phyloP scores from a whole-genome alignment of 1,140 invertebrate genomes.

The Magallana ariakensis region DNA sequence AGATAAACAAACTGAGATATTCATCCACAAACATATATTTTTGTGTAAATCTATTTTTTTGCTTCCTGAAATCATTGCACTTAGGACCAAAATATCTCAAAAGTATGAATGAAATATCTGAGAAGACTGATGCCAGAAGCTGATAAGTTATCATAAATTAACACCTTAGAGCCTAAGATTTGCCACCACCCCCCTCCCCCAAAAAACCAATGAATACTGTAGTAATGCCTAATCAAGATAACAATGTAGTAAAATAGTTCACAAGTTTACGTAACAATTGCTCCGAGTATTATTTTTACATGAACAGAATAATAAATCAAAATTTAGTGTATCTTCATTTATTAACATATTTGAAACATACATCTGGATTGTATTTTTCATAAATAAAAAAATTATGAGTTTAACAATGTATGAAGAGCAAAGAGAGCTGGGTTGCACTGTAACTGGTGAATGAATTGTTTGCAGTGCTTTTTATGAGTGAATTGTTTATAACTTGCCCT shows the following conservation, averaged over 20 bases:
- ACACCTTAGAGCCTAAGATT: too few relatives aligned
- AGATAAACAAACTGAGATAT: not conserved
- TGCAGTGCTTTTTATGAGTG: not conserved
- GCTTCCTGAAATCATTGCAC: not conserved
- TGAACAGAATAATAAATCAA: too few relatives aligned
- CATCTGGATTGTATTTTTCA: too few relatives aligned
- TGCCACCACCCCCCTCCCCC: too few relatives aligned
- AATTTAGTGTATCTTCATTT: too few relatives aligned
- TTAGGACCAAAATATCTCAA: not conserved
- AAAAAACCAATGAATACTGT: too few relatives aligned
- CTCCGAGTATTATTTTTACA: too few relatives aligned
- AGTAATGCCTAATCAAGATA: too few relatives aligned
- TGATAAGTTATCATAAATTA: not conserved
- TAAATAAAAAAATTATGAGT: too few relatives aligned
- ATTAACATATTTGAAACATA: too few relatives aligned
- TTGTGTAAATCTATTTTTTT: not conserved
- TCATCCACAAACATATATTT: not conserved
- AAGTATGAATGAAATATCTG: slow-evolving; percentile 18
- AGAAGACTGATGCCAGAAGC: not conserved
- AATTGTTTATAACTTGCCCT: not conserved
- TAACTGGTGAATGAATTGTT: not conserved
- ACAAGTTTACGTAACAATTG: too few relatives aligned
- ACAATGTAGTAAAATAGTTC: too few relatives aligned
- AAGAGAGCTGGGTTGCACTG: not conserved
- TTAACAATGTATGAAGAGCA: not conserved